phyloP scores from a whole-genome alignment of 2,113 vertebrate genomes.

The Tautogolabrus adspersus region DNA sequence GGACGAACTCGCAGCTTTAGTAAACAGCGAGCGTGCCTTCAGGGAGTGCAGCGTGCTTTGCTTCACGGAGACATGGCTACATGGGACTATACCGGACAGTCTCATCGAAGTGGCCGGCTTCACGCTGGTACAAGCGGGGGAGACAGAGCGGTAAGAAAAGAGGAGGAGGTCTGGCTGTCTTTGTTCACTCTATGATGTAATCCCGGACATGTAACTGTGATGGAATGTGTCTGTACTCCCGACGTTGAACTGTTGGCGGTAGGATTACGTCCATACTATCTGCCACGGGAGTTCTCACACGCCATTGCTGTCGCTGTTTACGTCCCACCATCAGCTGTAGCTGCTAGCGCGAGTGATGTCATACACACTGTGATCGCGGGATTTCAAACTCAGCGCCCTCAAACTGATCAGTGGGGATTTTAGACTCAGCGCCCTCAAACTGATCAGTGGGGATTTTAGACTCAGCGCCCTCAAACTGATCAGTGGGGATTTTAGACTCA shows the following conservation, averaged over 20 bases:
- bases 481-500: not conserved
- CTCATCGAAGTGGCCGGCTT: no score
- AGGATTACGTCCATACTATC: not conserved
- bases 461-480: not conserved
- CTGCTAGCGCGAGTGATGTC: not conserved
- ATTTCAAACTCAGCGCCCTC: not conserved
- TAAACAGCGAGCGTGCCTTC: not conserved
- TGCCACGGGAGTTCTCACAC: not conserved
- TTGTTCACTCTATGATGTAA: no score
- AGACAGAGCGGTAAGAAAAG: no score
- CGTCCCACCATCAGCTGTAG: not conserved
- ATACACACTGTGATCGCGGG: not conserved
- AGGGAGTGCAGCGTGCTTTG: not conserved
- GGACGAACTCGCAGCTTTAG: not conserved
- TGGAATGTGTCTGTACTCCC: no score
- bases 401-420: not conserved
- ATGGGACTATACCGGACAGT: not conserved
- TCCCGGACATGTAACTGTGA: no score
- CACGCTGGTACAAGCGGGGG: no score
- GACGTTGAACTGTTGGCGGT: no score
- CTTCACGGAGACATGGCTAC: constrained; percentile 7
- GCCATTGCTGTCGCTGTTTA: not conserved
- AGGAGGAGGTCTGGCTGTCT: no score
- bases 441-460: not conserved
- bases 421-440: not conserved